Evolutionary conservation across 53 echinoderm and acorn worm species (phyloP).

Genomic region (Stichopus horrens): DNA sequence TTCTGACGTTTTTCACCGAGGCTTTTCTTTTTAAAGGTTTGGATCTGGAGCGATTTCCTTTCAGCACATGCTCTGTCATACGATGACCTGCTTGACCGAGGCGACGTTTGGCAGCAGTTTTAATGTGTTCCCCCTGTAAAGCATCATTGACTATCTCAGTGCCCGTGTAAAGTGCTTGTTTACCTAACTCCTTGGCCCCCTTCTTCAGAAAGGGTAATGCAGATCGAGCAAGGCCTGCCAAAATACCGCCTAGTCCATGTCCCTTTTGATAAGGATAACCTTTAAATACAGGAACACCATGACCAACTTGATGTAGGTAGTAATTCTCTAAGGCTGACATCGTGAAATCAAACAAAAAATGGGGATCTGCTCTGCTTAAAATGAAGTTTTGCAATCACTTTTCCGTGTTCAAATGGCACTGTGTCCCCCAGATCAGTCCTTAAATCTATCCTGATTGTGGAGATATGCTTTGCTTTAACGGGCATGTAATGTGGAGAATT

Average conservation of each 20-base stretch:
- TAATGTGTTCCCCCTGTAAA: slow-evolving; percentile 35
- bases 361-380: slow-evolving; percentile 44
- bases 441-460: slow-evolving; percentile 68
- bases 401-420: slow-evolving; percentile 68
- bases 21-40: slow-evolving; percentile 51
- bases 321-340: slow-evolving; percentile 22
- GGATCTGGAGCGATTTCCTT: slow-evolving; percentile 28
- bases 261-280: slow-evolving; percentile 34
- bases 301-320: slow-evolving; percentile 38
- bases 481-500: slow-evolving; percentile 59
- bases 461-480: slow-evolving; percentile 51
- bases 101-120: slow-evolving; percentile 37
- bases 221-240: slow-evolving; percentile 43
- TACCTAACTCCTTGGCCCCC: slow-evolving; percentile 51
- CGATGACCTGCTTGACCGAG: slow-evolving; percentile 49
- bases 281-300: slow-evolving; percentile 32
- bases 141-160: slow-evolving; percentile 46
- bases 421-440: slow-evolving; percentile 48
- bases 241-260: slow-evolving; percentile 62
- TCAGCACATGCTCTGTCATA: slow-evolving; percentile 49
- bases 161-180: slow-evolving; percentile 50
- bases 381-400: slow-evolving; percentile 68
- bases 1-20: slow-evolving; percentile 22
- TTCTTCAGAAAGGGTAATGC: slow-evolving; percentile 54
- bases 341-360: slow-evolving; percentile 26